A percentile compares a stretch with the other conserved stretches of the same genome.
phyloP scores from a whole-genome alignment of 1,140 invertebrate species.

The Pantala flavescens region DNA sequence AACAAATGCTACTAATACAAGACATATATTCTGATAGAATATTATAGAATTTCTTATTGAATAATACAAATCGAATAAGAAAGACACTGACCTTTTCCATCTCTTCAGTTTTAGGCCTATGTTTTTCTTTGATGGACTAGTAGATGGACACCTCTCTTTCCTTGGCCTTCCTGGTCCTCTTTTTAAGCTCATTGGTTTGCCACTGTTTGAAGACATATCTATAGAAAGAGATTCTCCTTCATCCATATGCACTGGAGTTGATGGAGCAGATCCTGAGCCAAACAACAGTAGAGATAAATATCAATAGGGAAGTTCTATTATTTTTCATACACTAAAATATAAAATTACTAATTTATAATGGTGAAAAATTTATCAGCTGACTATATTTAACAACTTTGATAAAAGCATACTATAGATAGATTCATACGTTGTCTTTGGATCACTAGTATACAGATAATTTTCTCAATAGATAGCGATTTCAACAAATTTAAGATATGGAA shows the following conservation, averaged over 20 bases:
- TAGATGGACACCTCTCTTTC: conserved; percentile 41
- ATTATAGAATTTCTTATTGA: too few species aligned
- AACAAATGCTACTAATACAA: too few species aligned
- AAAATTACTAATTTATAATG: too few species aligned
- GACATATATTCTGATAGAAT: too few species aligned
- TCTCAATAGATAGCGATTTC: too few species aligned
- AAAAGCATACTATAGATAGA: too few species aligned
- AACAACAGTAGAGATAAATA: conserved; percentile 20
- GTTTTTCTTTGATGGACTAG: conserved; percentile 23
- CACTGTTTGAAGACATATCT: conserved; percentile 29
- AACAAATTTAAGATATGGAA: too few species aligned
- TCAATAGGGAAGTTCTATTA: conserved; percentile 39
- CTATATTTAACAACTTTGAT: too few species aligned
- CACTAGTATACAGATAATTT: too few species aligned
- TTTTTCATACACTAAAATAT: conserved; percentile 36
- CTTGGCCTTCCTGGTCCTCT: conserved; percentile 58
- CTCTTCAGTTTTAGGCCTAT: conserved; percentile 28
- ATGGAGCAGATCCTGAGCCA: not conserved
- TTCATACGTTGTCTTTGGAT: too few species aligned
- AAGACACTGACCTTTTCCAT: conserved; percentile 26
- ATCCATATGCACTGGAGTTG: conserved; percentile 31
- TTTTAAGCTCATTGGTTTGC: conserved; percentile 48
- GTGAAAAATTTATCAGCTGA: too few species aligned
- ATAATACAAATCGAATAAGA: too few species aligned
- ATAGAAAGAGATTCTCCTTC: conserved; percentile 34